Conservation (phyloP, 2,113 vertebrate genomes). For the Alexandromys fortis region DNA sequence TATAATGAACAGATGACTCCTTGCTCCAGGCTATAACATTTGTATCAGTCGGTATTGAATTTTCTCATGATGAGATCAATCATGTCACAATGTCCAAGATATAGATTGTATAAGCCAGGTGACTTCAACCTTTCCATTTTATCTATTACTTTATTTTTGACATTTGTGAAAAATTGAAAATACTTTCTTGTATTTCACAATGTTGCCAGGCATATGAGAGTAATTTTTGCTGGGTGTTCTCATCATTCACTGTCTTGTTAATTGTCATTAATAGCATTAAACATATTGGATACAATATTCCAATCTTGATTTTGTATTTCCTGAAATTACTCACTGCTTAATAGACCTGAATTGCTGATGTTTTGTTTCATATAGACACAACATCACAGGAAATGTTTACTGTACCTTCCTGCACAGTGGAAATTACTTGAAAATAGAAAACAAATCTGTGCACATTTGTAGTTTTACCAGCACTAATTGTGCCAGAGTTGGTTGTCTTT, state of each 20-base stretch:
- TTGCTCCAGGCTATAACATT: neutral
- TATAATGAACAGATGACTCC: neutral
- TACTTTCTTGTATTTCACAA: neutral
- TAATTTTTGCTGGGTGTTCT: neutral
- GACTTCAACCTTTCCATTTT: neutral
- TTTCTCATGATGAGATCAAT: neutral
- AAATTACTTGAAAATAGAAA: neutral
- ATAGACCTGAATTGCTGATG: neutral
- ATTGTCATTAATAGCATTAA: neutral
- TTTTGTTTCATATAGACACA: neutral
- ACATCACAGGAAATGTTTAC: neutral
- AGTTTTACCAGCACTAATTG: too few species aligned
- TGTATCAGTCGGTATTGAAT: neutral
- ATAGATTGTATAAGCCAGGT: neutral
- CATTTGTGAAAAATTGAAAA: neutral
- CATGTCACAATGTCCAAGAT: neutral
- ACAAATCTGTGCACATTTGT: neutral
- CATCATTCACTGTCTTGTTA: neutral
- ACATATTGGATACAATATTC: neutral
- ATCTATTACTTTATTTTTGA: neutral
- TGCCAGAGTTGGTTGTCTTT: neutral
- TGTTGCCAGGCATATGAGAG: neutral
- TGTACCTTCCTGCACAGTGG: neutral
- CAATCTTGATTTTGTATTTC: neutral
- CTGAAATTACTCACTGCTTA: neutral